Percentiles rank a stretch among this genome's conserved stretches.
These are phyloP conservation scores for Oconnorella tubifera DNA, from an alignment of 2,888 invertebrate genomes.

Conservation along the genomic window DNA sequence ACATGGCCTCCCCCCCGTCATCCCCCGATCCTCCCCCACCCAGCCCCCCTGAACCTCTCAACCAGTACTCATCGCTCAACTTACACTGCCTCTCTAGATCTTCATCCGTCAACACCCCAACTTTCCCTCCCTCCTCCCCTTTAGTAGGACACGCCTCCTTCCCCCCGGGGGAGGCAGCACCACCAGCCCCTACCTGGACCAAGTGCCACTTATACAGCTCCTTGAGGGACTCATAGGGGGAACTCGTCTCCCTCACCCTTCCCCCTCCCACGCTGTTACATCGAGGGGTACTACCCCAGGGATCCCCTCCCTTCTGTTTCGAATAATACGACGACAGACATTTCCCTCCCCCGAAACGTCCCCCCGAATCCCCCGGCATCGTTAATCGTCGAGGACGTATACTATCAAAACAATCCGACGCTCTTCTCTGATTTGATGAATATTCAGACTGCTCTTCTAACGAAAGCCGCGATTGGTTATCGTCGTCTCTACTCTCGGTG, in stretches of 20 bases:
- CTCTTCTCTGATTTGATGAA: background rate
- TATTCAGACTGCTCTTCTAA: background rate
- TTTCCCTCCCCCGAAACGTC: background rate
- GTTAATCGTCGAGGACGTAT: background rate
- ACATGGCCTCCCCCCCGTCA: slow-evolving; percentile 3
- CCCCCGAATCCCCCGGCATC: too few species aligned
- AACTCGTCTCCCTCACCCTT: background rate
- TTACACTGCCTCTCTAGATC: background rate
- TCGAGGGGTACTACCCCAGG: background rate
- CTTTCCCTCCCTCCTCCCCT: background rate
- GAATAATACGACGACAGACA: background rate
- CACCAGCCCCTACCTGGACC: slow-evolving; percentile 13
- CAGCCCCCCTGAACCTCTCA: background rate
- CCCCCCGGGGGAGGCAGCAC: background rate
- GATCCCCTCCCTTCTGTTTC: background rate
- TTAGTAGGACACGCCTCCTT: too few species aligned
- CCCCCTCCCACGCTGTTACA: background rate
- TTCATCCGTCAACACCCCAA: background rate
- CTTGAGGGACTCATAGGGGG: slow-evolving; percentile 20
- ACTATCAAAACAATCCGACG: background rate
- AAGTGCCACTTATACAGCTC: slow-evolving; percentile 12
- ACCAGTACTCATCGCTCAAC: slow-evolving; percentile 3
- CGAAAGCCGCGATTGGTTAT: too few species aligned
- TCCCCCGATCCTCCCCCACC: slow-evolving; percentile 2
- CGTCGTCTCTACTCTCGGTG: too few species aligned